Evolutionary conservation across 1,140 invertebrate genomes (phyloP), one percentile per base, ranked within the genome.

Genomic region (Leptopilina boulardi): DNA sequence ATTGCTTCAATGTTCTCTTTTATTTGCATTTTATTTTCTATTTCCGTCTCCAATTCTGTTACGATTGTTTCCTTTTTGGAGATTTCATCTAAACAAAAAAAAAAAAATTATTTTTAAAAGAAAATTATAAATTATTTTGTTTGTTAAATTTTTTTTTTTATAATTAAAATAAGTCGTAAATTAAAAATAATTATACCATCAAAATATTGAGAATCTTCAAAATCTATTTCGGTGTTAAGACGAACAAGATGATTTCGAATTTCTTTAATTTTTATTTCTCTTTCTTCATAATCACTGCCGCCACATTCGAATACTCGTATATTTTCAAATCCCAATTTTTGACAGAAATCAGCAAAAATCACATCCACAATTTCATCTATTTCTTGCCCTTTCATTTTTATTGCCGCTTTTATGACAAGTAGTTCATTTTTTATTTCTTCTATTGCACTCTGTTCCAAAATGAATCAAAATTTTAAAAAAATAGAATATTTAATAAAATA

Each of bases 391-490:
- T 30, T 23, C 6, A 2, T 23, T 34, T 13, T 30, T 1, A 66
- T 66, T 3, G 26, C 59, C 30, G 10, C 15, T 26, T 30, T 30
- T n/a, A 13, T 66, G 26, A 5, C 13, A 0, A 1, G n/a, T 15
- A 66, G n/a, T 93, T 66, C 94, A 91, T 91, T 87, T 93, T 98
- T 97, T 41, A 88, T 88, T 47, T 90, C 87, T 84, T 94, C 91
- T 73, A 94, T 92, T 42, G 47, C 70, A 34, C 30, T 11, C 79
- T 82, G 6, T 2, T 79, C 10, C 54, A 54, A 74, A 70, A 41
- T 72, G n/a, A 73, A 6, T 47, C 10, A 3, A 47, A 15, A 15
- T 5, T 41, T 41, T 41, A 47, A 47, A 47, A 10, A 15, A 13
- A 47, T 15, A 4, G 0, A 47, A 47, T 47, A 47, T 15, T 47